These are phyloP conservation scores for Piliocolobus tephrosceles DNA, from an alignment of 2,113 vertebrate genomes.

Conservation along the genomic window DNA sequence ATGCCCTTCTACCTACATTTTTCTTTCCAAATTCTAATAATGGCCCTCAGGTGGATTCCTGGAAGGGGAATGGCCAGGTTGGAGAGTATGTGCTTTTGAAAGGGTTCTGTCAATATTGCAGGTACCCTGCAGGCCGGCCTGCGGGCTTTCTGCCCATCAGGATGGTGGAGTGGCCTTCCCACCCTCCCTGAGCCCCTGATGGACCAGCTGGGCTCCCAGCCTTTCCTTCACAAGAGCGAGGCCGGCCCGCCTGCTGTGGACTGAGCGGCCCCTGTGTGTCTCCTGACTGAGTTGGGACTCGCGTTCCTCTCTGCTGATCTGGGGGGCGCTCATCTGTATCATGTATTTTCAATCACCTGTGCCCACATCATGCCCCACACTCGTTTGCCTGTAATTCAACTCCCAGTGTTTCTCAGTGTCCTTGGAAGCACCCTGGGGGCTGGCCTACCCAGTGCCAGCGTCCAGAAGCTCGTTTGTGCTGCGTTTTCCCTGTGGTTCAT, in stretches of 20 bases:
- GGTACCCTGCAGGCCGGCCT: accelerated
- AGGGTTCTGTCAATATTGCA: accelerated
- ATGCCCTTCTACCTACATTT: accelerated
- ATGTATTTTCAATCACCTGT: too few species aligned
- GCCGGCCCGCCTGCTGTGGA: neutral
- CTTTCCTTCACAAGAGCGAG: neutral
- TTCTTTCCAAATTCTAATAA: neutral
- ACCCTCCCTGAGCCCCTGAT: neutral
- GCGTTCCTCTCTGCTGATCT: too few species aligned
- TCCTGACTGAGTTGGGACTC: neutral
- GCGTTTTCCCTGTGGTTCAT: too few species aligned
- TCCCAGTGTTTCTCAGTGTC: neutral
- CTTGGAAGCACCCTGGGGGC: neutral
- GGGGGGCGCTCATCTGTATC: neutral
- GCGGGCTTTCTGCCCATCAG: neutral
- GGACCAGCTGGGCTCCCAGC: neutral
- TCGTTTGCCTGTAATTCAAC: neutral
- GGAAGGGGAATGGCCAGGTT: neutral
- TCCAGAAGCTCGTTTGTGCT: too few species aligned
- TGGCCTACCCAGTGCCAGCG: too few species aligned
- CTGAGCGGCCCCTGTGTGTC: neutral
- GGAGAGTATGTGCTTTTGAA: accelerated
- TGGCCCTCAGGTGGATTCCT: neutral
- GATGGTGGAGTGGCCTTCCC: neutral
- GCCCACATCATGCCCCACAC: too few species aligned